phyloP scores from a whole-genome alignment of 1,140 invertebrate species.

The Cydia fagiglandana region DNA sequence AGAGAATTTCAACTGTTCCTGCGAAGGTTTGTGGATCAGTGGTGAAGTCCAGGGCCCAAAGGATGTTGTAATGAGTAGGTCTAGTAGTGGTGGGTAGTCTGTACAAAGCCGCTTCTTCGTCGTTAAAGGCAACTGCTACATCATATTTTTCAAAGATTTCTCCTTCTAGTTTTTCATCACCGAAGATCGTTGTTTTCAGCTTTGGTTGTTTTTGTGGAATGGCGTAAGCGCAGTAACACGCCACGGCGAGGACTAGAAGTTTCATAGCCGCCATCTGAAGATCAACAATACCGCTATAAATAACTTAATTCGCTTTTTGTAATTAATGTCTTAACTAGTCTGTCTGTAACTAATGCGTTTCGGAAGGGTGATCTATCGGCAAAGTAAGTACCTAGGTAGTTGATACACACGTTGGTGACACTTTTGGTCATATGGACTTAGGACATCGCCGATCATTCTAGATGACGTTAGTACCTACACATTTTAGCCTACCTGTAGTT shows the following conservation, averaged over 20 bases:
- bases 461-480: background rate
- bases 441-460: background rate
- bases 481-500: background rate
- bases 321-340: no score
- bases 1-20: conserved; percentile 80
- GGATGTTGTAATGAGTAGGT: conserved; percentile 81
- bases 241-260: conserved; percentile 47
- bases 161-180: conserved; percentile 57
- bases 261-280: conserved; percentile 64
- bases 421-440: no score
- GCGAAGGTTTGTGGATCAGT: conserved; percentile 67
- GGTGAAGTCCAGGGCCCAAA: conserved; percentile 49
- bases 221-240: conserved; percentile 41
- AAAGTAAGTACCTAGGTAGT: no score
- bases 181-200: conserved; percentile 58
- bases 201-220: conserved; percentile 40
- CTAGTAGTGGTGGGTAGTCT: conserved; percentile 81
- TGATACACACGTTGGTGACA: no score
- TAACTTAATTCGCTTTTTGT: no score
- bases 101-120: conserved; percentile 51
- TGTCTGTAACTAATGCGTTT: no score
- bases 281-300: background rate
- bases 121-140: background rate
- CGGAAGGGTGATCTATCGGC: no score
- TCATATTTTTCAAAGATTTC: conserved; percentile 58